Evolutionary conservation across 2,888 invertebrate species (phyloP).

Genomic region (Luffia ferchaultella): DNA sequence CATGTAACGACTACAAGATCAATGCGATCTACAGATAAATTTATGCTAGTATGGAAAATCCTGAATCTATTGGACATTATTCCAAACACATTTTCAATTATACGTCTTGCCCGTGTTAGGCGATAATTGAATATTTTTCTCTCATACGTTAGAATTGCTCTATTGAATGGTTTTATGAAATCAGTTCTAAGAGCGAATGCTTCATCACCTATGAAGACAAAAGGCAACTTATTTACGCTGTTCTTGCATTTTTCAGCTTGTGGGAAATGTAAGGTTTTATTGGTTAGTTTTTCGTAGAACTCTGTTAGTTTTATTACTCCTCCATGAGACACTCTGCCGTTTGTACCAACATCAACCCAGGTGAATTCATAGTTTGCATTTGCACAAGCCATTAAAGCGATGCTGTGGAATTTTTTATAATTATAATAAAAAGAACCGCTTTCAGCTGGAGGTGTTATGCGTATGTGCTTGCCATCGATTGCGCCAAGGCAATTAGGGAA

Average conservation of each 20-base stretch:
- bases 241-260: conserved; percentile 8
- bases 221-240: conserved; percentile 9
- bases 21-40: background rate
- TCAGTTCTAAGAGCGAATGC: conserved; percentile 12
- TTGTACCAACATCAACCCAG: conserved; percentile 16
- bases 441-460: conserved; percentile 14
- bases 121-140: conserved; percentile 11
- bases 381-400: conserved; percentile 19
- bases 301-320: conserved; percentile 13
- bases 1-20: background rate
- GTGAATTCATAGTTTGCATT: conserved; percentile 17
- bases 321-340: conserved; percentile 15
- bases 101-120: conserved; percentile 12
- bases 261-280: conserved; percentile 8
- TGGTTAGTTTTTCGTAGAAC: conserved; percentile 9
- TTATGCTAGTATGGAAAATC: background rate
- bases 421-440: conserved; percentile 18
- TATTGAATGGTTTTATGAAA: conserved; percentile 13
- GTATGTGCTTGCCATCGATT: conserved; percentile 18
- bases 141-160: conserved; percentile 4
- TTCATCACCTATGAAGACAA: conserved; percentile 16
- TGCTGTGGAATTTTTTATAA: conserved; percentile 19
- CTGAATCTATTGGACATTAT: background rate
- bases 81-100: conserved; percentile 14
- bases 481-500: conserved; percentile 14